Evolutionary conservation across 1,140 invertebrate species (phyloP).

Genomic region (Platorchestia sp.): DNA sequence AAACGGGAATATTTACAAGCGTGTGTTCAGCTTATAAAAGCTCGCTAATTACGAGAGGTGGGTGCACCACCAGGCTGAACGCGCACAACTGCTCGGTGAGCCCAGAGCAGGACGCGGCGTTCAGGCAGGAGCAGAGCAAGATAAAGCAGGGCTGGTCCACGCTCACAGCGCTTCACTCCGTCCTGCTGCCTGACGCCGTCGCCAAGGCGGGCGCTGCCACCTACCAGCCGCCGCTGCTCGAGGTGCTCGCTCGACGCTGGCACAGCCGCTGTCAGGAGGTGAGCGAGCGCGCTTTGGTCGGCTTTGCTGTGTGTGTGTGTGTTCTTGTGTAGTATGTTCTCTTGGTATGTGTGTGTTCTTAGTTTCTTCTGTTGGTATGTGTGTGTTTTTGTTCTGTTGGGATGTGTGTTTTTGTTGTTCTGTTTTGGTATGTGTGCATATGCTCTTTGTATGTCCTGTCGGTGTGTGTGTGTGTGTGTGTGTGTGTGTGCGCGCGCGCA

Average conservation of each 20-base stretch:
- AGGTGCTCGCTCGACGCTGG: slow-evolving; percentile 97
- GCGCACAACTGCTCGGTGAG: background rate
- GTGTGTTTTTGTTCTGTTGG: no score
- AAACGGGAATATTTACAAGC: no score
- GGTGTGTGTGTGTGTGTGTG: no score
- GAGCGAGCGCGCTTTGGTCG: background rate
- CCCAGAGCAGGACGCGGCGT: slow-evolving; percentile 76
- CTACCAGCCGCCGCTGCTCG: slow-evolving; percentile 94
- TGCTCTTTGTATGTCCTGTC: no score
- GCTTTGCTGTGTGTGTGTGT: background rate
- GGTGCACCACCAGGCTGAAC: background rate
- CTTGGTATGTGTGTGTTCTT: no score
- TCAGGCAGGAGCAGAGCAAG: slow-evolving; percentile 87
- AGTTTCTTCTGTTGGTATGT: no score
- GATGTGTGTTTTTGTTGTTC: no score
- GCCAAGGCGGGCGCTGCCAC: slow-evolving; percentile 79
- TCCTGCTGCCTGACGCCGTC: slow-evolving; percentile 92
- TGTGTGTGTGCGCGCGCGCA: no score
- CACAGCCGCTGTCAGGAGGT: slow-evolving; percentile 98
- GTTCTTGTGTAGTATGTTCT: no score
- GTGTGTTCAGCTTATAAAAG: no score
- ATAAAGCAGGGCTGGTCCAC: slow-evolving; percentile 98
- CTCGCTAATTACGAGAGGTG: no score
- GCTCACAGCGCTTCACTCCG: slow-evolving; percentile 95
- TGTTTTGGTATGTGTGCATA: no score